Percentiles rank a stretch among this genome's conserved stretches.
These are phyloP conservation scores for Copidosoma aretas DNA, from an alignment of 2,888 invertebrate species.

Conservation along the genomic window DNA sequence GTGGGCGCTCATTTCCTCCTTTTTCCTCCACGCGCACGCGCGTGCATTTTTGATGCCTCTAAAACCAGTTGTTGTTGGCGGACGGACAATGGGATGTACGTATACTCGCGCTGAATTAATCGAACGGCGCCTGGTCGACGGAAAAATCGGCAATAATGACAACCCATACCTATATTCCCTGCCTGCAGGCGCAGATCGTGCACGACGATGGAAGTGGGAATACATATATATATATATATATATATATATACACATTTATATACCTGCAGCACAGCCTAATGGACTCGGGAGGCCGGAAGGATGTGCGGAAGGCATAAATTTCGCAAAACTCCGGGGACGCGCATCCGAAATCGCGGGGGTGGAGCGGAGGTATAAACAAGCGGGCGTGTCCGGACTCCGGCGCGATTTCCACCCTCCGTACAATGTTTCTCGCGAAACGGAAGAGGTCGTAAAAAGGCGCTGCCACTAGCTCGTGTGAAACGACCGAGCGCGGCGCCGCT, in stretches of 20 bases:
- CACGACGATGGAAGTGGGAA: too few relatives aligned
- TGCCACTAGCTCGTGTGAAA: not conserved
- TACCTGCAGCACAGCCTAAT: too few relatives aligned
- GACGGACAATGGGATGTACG: not conserved
- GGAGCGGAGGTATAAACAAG: not conserved
- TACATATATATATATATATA: too few relatives aligned
- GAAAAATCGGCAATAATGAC: too few relatives aligned
- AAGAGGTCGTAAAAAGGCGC: not conserved
- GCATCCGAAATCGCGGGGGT: not conserved
- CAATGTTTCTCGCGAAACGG: not conserved
- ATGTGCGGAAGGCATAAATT: not conserved
- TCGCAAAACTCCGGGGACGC: not conserved
- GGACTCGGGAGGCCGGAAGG: too few relatives aligned
- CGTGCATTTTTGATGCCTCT: not conserved
- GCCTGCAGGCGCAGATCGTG: too few relatives aligned
- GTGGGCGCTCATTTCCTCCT: not conserved
- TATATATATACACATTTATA: too few relatives aligned
- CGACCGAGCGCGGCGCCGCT: too few relatives aligned
- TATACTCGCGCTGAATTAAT: not conserved
- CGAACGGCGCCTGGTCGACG: not conserved
- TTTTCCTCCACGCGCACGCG: not conserved
- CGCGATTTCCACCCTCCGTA: not conserved
- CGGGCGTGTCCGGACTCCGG: not conserved
- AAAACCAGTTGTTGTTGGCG: not conserved
- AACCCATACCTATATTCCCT: too few relatives aligned